Evolutionary conservation across 2,113 vertebrate species (phyloP), one percentile per base, ranked within the genome.

Genomic region (Hiodon alosoides): DNA sequence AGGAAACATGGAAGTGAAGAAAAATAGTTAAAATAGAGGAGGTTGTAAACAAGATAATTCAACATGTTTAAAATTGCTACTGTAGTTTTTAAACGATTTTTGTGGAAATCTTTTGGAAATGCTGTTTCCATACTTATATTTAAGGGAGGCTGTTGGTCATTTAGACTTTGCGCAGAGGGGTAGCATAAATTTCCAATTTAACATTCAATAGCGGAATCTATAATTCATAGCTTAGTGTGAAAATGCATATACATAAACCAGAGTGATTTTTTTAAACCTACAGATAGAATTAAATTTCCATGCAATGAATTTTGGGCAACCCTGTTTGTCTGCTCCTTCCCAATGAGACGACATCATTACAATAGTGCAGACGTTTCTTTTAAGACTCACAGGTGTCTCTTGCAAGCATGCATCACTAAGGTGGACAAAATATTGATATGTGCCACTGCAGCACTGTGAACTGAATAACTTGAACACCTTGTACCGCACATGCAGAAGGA

Each of bases 1-100:
- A 78, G 83, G 81, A 80, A 78, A 83, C 60, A 88, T 31, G 31
- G 31, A 79, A 86, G 79, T 83, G 85, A 81, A 81, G 71, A 86
- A 80, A 73, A 69, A 80, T 13, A 73, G 66, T 78, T 31, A 79
- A 73, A 74, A 69, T 61, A 69, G 73, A 66, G 61, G 76, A 74
- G 83, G 81, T 71, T 84, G 78, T 78, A 80, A 16, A 53, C 60
- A 52, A 5, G 7, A 5, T 7, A n/a, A 17, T 64, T 8, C 3
- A 10, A 11, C n/a, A 5, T 55, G 67, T 8, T 46, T 4, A 11
- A 48, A 11, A 10, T 31, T 31, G 2, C 31, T 31, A 31, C 31
- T 31, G 31, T 31, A 31, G 31, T 31, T 31, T 31, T 31, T 31
- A 31, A 31, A 31, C 31, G 31, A 31, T 31, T 31, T 31, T 31